Base-by-base conservation (phyloP, 2,113 vertebrate genomes). In the Parus major region DNA sequence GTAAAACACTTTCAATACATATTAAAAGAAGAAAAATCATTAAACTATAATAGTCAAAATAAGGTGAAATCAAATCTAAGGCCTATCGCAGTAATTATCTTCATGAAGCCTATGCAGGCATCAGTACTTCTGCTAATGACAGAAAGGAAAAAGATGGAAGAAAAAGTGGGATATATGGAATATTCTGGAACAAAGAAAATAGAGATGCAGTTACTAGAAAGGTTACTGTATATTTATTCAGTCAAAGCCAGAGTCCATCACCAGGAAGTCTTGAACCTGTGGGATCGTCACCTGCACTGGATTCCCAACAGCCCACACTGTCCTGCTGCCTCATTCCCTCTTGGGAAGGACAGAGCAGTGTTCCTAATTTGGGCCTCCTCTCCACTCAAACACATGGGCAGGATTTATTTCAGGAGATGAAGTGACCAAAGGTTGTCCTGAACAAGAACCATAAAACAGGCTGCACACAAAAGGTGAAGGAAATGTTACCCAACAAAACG, bases 401-500 rank as follows among this genome's bases (percentile, higher is more conserved):
- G 49, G 47, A 39, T 41, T 86, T 21, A 31, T 19, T 42, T 36
- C 35, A 39, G 44, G 46, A 73, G 35, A 17, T 11, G 5, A 49
- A 76, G 57, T 15, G 35, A 53, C 55, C 13, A 6, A 39, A 72
- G 31, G 33, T 4, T 11, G 19, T 20, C 70, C 36, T 29, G 27
- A n/a, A 77, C 63, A 61, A 35, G 46, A 56, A 53, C n/a, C 6
- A 2, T 5, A 41, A 36, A 56, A 28, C 47, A 20, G 3, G 21
- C 29, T 31, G 10, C 11, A 23, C 22, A 20, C 21, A 46, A 14
- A 69, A 59, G 36, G 7, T 12, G 41, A 59, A 92, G 80, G n/a
- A 49, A 86, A 66, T 0, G 0, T 22, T 21, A 28, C 35, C 29
- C 44, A 50, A 15, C 35, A 65, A 8, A 46, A 41, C 0, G 5